Conservation (phyloP, 2,888 invertebrate species). For the Cheilosia pagana region DNA sequence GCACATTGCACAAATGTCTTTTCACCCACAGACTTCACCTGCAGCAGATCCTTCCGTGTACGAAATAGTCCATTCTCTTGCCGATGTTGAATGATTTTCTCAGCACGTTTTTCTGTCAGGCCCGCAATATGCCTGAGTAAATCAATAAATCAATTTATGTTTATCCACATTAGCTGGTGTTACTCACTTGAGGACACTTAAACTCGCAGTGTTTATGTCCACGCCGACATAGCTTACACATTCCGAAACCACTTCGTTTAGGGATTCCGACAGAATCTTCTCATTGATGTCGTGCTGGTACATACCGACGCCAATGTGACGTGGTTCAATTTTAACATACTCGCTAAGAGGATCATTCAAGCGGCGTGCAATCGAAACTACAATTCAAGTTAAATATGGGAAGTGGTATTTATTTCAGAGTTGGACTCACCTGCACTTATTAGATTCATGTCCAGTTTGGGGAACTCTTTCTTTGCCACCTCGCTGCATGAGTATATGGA, state of each 20-base stretch:
- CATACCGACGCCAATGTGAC: conserved; percentile 97
- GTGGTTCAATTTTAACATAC: conserved; percentile 96
- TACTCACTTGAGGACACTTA: conserved; percentile 89
- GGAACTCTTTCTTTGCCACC: conserved; percentile 93
- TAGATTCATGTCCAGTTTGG: conserved; percentile 91
- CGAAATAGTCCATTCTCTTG: conserved; percentile 88
- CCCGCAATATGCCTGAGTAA: conserved; percentile 91
- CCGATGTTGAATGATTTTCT: conserved; percentile 90
- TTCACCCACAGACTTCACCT: conserved; percentile 92
- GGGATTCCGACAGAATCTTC: conserved; percentile 88
- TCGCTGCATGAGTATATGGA: conserved; percentile 96
- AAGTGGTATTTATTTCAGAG: neutral
- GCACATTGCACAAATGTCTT: conserved; percentile 95
- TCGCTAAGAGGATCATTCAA: conserved; percentile 96
- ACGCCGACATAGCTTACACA: conserved; percentile 97
- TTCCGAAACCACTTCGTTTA: conserved; percentile 93
- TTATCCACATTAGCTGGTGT: neutral
- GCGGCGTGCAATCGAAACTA: conserved; percentile 92
- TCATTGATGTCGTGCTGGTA: conserved; percentile 96
- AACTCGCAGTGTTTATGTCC: conserved; percentile 94
- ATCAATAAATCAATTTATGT: conserved; percentile 5
- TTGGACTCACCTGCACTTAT: conserved; percentile 87
- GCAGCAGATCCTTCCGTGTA: conserved; percentile 89
- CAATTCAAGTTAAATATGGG: conserved; percentile 51
- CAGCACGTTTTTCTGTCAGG: conserved; percentile 89